Evolutionary conservation across 2,888 invertebrate genomes (phyloP).

Genomic region (Nomada hirtipes): DNA sequence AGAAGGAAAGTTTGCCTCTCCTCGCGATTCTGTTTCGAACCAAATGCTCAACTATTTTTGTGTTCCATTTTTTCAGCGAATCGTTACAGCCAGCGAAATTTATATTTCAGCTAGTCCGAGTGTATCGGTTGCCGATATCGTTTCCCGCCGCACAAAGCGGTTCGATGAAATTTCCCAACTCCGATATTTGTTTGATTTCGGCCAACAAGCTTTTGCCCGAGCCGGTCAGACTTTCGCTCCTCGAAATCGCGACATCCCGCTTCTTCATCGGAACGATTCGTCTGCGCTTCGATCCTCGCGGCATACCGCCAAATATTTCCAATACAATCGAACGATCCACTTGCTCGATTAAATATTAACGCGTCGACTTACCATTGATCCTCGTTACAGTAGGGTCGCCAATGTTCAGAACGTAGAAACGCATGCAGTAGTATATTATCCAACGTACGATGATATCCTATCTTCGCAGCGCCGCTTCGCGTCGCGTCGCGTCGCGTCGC

Average conservation of each 20-base stretch:
- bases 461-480: neutral
- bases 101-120: constrained; percentile 11
- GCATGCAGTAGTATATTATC: neutral
- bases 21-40: neutral
- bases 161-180: constrained; percentile 30
- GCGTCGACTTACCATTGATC: constrained; percentile 18
- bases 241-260: neutral
- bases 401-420: constrained; percentile 25
- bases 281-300: neutral
- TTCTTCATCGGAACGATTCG: neutral
- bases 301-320: constrained; percentile 46
- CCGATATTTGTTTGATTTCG: constrained; percentile 15
- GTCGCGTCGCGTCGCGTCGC: neutral
- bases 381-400: neutral
- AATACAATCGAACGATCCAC: constrained; percentile 51
- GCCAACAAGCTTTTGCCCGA: neutral
- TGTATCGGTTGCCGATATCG: constrained; percentile 37
- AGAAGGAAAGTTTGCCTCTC: neutral
- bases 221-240: too few relatives aligned
- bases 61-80: constrained; percentile 6
- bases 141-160: constrained; percentile 16
- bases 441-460: constrained; percentile 29
- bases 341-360: constrained; percentile 63
- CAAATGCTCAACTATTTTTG: neutral
- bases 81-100: constrained; percentile 10